Evolutionary conservation across 2,888 invertebrate genomes (phyloP), one percentile per base, ranked within the genome.

Genomic region (Polyploca ridens): DNA sequence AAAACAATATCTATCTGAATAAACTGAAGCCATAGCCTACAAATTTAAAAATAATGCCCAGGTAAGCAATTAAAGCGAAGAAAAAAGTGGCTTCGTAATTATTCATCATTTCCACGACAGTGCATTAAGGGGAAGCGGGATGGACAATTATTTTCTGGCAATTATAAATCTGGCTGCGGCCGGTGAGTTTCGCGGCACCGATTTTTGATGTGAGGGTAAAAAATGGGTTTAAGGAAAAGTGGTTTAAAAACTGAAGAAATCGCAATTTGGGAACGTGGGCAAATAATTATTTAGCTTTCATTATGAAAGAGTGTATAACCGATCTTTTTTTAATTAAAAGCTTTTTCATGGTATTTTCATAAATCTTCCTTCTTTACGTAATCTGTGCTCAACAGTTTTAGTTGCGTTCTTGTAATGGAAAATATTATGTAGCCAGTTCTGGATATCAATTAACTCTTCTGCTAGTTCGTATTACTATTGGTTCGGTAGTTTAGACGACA

Each of bases 71-170:
- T 85, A 82, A 75, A 73, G 69, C 67, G 70, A 76, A 41, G 33
- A 61, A 61, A 66, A 77, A 78, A 77, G 73, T 74, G 70, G 76
- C 69, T 69, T 64, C 69, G 71, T 78, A 78, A 83, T 83, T 81
- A 82, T 78, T 83, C 78, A 77, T 72, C 76, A 77, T 78, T 79
- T 76, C 74, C 75, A 70, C 74, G 73, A 73, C 82, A 80, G 80
- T 82, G 80, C 81, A 81, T 79, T 80, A 80, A 73, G 78, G 71
- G 68, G 76, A 74, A 68, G 72, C 74, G 66, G 72, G 66, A 74
- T 75, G 66, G 65, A 71, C 69, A 73, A 72, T 76, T 79, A 60
- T 60, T 79, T 79, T 80, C 76, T 70, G 72, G 76, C 76, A 78
- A 82, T 81, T 82, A 82, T 78, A 77, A 78, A 77, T 75, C 74